A percentile compares a stretch with the other conserved stretches of the same genome.
Evolutionary conservation across 1,140 invertebrate species (phyloP).

Genomic region (Pseudomyrmex gracilis): DNA sequence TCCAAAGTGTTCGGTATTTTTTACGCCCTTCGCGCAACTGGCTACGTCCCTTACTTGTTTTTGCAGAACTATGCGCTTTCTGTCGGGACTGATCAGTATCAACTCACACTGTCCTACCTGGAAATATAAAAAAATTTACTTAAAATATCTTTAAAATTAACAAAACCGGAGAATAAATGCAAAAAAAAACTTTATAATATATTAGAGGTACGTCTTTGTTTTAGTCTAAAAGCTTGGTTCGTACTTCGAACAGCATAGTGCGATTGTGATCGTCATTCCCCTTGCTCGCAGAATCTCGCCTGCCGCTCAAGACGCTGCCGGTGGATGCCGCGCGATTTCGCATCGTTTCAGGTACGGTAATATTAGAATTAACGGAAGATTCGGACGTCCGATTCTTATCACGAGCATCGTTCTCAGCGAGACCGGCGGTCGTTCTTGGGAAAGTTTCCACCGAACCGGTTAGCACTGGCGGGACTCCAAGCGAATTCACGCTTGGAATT

Average conservation of each 20-base stretch:
- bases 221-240: slow-evolving; percentile 57
- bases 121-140: slow-evolving; percentile 65
- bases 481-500: slow-evolving; percentile 72
- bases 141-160: slow-evolving; percentile 4
- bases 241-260: slow-evolving; percentile 96
- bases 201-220: no score
- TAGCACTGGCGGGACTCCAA: slow-evolving; percentile 68
- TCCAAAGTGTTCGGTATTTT: slow-evolving; percentile 95
- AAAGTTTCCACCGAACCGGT: slow-evolving; percentile 81
- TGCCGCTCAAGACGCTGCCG: slow-evolving; percentile 80
- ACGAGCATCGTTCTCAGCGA: slow-evolving; percentile 49
- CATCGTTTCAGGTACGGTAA: slow-evolving; percentile 83
- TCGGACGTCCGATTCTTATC: slow-evolving; percentile 64
- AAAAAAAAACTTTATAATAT: slow-evolving; percentile 18
- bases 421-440: slow-evolving; percentile 65
- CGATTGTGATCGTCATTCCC: slow-evolving; percentile 91
- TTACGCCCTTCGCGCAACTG: slow-evolving; percentile 94
- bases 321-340: slow-evolving; percentile 84
- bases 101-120: slow-evolving; percentile 95
- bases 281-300: slow-evolving; percentile 79
- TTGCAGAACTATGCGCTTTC: slow-evolving; percentile 95
- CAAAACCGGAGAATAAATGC: not conserved
- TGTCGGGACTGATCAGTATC: slow-evolving; percentile 95
- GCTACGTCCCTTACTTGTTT: slow-evolving; percentile 95
- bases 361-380: slow-evolving; percentile 62